Evolutionary conservation across 2,888 invertebrate genomes (phyloP).

Genomic region (Drosophila mulleri): DNA sequence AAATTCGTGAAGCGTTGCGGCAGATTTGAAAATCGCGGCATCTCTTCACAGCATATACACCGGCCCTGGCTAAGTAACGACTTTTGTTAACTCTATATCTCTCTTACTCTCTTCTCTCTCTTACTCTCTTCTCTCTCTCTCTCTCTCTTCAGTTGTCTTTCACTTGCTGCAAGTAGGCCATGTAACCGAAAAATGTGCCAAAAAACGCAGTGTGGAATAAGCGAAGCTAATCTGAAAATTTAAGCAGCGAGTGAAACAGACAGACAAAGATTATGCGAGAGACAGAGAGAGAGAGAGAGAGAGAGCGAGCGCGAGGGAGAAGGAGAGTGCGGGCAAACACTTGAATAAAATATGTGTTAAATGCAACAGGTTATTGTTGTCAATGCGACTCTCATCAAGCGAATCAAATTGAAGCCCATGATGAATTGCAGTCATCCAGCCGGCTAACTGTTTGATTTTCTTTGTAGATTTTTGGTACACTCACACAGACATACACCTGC

Average conservation of each 20-base stretch:
- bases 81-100: slow-evolving; percentile 3
- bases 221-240: slow-evolving; percentile 73
- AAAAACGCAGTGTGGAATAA: slow-evolving; percentile 57
- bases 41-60: slow-evolving; percentile 29
- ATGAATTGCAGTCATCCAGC: slow-evolving; percentile 54
- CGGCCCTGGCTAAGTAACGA: slow-evolving; percentile 48
- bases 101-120: not conserved
- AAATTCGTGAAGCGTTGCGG: slow-evolving; percentile 56
- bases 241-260: slow-evolving; percentile 45
- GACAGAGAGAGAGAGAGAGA: not conserved
- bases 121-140: not conserved
- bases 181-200: slow-evolving; percentile 73
- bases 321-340: not conserved
- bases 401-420: slow-evolving; percentile 34
- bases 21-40: slow-evolving; percentile 45
- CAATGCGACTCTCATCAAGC: slow-evolving; percentile 43
- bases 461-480: slow-evolving; percentile 40
- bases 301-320: too few species aligned
- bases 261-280: not conserved
- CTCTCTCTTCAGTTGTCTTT: slow-evolving; percentile 23
- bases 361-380: slow-evolving; percentile 54
- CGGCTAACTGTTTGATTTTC: slow-evolving; percentile 36
- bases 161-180: slow-evolving; percentile 69
- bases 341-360: slow-evolving; percentile 31
- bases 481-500: slow-evolving; percentile 25